Percentiles rank a stretch among this genome's conserved stretches.
phyloP scores from a whole-genome alignment of 2,797 vertebrate genomes.

The Pogoniulus pusillus region DNA sequence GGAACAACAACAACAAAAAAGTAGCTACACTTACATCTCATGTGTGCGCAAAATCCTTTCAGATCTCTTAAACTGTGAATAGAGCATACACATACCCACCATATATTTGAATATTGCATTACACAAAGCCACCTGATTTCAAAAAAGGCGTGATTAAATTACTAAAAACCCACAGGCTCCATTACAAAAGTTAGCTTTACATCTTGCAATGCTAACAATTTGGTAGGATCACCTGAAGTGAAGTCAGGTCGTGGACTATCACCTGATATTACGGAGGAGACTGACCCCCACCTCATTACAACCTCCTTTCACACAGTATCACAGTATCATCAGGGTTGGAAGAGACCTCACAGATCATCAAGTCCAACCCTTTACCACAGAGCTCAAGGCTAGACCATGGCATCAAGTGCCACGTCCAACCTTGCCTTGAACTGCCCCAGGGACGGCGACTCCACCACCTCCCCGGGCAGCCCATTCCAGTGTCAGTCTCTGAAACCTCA shows the following conservation, averaged over 20 bases:
- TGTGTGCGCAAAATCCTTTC: background rate
- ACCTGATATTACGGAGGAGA: no score
- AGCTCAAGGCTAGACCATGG: no score
- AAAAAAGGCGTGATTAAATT: background rate
- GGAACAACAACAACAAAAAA: background rate
- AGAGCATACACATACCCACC: background rate
- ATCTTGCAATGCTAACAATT: background rate
- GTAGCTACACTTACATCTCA: background rate
- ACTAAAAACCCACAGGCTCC: background rate
- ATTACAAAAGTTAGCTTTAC: background rate
- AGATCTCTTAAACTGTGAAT: background rate
- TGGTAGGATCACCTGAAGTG: background rate
- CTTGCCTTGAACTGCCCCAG: no score
- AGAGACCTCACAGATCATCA: no score
- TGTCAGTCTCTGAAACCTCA: background rate
- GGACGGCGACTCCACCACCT: no score
- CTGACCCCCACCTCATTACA: no score
- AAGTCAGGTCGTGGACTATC: no score
- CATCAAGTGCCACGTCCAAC: no score
- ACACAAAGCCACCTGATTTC: background rate
- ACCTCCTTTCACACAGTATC: no score
- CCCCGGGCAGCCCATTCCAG: no score
- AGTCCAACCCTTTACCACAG: no score
- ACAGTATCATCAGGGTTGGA: no score
- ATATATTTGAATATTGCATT: background rate